Evolutionary conservation across 2,113 vertebrate species (phyloP).

Genomic region (Odocoileus hemionus): DNA sequence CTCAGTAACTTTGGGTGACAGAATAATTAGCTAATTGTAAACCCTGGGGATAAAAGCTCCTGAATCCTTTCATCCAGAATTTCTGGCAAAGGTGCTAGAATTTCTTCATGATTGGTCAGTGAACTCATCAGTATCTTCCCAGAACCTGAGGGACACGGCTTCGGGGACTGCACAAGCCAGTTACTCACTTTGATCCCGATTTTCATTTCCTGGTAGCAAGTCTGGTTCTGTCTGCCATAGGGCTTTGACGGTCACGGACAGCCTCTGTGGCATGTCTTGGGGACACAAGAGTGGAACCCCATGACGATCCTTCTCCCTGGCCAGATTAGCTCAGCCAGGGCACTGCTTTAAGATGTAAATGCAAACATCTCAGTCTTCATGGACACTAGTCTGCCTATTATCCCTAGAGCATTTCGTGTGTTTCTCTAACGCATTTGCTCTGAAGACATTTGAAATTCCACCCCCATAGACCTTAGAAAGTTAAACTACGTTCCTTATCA

Average conservation of each 20-base stretch:
- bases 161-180: background rate
- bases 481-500: background rate
- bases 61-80: background rate
- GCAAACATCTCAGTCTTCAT: background rate
- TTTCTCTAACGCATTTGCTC: background rate
- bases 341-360: background rate
- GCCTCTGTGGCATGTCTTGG: fast-evolving
- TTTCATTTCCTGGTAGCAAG: background rate
- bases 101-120: background rate
- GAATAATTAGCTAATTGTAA: background rate
- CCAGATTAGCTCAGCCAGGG: background rate
- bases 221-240: background rate
- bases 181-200: background rate
- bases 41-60: slow-evolving; percentile 24
- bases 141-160: background rate
- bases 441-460: background rate
- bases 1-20: slow-evolving; percentile 34
- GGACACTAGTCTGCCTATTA: fast-evolving
- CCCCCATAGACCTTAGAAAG: background rate
- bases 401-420: background rate
- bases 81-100: slow-evolving; percentile 23
- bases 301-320: background rate
- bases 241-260: background rate
- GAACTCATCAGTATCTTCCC: background rate
- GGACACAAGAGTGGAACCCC: background rate